Evolutionary conservation across 2,797 vertebrate genomes (phyloP), one percentile per base, ranked within the genome.

Genomic region (Pyrocephalus nanus): DNA sequence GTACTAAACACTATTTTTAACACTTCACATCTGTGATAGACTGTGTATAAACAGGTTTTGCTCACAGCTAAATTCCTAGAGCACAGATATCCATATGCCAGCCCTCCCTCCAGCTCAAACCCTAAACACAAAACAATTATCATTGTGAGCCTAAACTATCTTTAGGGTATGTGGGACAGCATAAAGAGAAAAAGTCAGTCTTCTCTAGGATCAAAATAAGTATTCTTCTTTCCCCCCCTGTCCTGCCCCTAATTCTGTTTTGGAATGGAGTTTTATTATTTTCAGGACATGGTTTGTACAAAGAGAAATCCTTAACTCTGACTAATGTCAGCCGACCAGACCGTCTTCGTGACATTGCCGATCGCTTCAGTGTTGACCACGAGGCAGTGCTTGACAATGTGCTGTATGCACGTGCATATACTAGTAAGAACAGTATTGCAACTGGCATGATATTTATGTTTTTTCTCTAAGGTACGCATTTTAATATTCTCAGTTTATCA

Each of bases 361-460:
- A 99, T 95, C 98, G 99, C 88, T 99, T 99, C 97, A 98, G 97
- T 8, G 98, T 99, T 90, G 99, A 99, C 97, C 99, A 99, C 0
- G 98, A 99, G n/a, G 99, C 99, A 50, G 98, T 99, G 18, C 98
- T 99, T 96, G 99, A 99, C 97, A 99, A 99, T 0, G 99, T 99
- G 79, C 98, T 99, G 17, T 99, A 99, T 14, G 99, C 99, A 32
- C 98, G 99, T 29, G 99, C 99, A 84, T 99, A 99, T 38, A 99
- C 99, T 7, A 99, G 99, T 99, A 98, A 97, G 98, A 77, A 27
- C 74, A 40, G 34, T 73, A 40, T 7, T 90, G 53, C 70, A 71
- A 21, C 51, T 64, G 64, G 15, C 14, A 12, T 9, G 15, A 20
- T 29, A 66, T 1, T 51, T 40, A 10, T n/a, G 1, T 4, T 50